phyloP scores from a whole-genome alignment of 92 coral and sea anemone genomes.

The Virgularia gustaviana region DNA sequence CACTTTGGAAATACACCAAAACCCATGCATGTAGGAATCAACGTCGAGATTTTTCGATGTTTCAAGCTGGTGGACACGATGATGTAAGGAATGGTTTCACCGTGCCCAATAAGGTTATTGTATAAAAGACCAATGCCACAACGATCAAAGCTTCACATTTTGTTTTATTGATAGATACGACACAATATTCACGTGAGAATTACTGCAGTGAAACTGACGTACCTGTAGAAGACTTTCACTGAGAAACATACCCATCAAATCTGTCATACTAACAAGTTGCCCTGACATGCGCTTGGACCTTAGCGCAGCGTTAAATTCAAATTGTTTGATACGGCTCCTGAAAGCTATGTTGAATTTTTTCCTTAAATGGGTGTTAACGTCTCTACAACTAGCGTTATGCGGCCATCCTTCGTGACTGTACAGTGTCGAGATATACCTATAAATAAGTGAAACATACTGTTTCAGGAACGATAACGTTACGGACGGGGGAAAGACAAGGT shows the following conservation, averaged over 20 bases:
- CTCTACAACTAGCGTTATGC: slow-evolving; percentile 18
- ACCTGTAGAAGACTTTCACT: slow-evolving; percentile 58
- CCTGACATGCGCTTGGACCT: slow-evolving; percentile 50
- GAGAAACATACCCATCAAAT: slow-evolving; percentile 62
- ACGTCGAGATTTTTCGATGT: too few relatives aligned
- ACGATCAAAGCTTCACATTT: too few relatives aligned
- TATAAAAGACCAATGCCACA: too few relatives aligned
- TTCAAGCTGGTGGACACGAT: too few relatives aligned
- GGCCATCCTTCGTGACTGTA: slow-evolving; percentile 67
- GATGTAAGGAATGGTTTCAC: too few relatives aligned
- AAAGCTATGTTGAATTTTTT: slow-evolving; percentile 45
- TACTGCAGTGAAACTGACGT: too few relatives aligned
- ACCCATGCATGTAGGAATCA: too few relatives aligned
- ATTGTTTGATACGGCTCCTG: slow-evolving; percentile 38
- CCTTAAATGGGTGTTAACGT: slow-evolving; percentile 43
- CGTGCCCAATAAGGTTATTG: too few relatives aligned
- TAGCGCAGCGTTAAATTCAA: slow-evolving; percentile 50
- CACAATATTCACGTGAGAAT: too few relatives aligned
- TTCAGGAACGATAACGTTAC: neutral
- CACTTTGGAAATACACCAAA: too few relatives aligned
- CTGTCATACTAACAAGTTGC: slow-evolving; percentile 67
- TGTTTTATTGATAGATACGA: too few relatives aligned
- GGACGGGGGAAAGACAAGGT: neutral
- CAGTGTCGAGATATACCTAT: slow-evolving; percentile 60
- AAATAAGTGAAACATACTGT: neutral